Evolutionary conservation across 1,140 invertebrate species (phyloP).

Genomic region (Drosophila sturtevanti): DNA sequence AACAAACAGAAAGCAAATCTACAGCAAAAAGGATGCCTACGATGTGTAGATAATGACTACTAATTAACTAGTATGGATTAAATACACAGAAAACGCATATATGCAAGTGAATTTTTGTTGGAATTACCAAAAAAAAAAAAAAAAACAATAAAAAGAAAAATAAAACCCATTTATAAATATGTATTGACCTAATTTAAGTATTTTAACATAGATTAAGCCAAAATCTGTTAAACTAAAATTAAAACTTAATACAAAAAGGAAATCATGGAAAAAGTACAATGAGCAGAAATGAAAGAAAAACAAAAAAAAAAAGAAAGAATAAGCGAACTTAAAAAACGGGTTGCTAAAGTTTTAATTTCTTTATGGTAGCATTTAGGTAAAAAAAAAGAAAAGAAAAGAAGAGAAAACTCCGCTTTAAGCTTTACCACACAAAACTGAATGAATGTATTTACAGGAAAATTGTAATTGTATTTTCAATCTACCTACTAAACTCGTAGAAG

Average conservation of each 20-base stretch:
- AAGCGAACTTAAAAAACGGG: conserved; percentile 34
- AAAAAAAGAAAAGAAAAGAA: too few relatives aligned
- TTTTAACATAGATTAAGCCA: conserved; percentile 73
- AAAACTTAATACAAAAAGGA: conserved; percentile 29
- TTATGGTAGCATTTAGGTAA: conserved; percentile 70
- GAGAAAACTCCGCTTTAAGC: conserved; percentile 46
- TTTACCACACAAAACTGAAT: conserved; percentile 49
- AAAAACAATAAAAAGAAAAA: too few relatives aligned
- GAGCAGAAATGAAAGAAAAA: conserved; percentile 44
- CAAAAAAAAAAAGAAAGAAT: conserved; percentile 36
- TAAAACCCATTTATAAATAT: conserved; percentile 66
- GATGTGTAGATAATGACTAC: conserved; percentile 67
- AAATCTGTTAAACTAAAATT: conserved; percentile 41
- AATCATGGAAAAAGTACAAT: conserved; percentile 57
- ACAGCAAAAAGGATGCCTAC: conserved; percentile 75
- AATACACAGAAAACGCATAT: too few relatives aligned
- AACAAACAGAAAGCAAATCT: conserved; percentile 73
- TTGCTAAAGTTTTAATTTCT: conserved; percentile 54
- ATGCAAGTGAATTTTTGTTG: conserved; percentile 35
- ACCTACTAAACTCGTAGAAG: conserved; percentile 11
- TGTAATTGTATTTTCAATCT: too few relatives aligned
- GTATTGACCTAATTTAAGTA: conserved; percentile 57
- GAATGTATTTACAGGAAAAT: conserved; percentile 11
- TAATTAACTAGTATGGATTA: too few relatives aligned
- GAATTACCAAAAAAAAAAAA: background rate